A percentile compares a stretch with the other conserved stretches of the same genome.
These are phyloP conservation scores for Tinea semifulvella DNA, from an alignment of 2,888 invertebrate genomes.

Conservation along the genomic window DNA sequence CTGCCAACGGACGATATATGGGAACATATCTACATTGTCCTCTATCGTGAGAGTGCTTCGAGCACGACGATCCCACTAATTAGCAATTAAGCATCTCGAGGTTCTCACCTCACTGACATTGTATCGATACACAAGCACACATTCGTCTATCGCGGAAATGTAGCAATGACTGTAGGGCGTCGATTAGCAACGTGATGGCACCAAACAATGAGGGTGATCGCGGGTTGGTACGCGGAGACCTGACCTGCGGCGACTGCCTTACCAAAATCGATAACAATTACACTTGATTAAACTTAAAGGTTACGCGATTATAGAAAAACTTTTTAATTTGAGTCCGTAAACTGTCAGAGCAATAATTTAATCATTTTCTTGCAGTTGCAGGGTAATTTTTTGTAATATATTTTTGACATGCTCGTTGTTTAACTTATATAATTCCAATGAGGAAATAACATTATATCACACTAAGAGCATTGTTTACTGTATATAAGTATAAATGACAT, in stretches of 20 bases:
- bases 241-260: constrained; percentile 18
- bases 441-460: too few species aligned
- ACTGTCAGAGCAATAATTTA: neutral
- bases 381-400: too few species aligned
- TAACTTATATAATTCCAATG: too few species aligned
- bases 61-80: constrained; percentile 22
- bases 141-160: constrained; percentile 43
- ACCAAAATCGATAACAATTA: constrained; percentile 44
- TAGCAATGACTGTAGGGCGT: constrained; percentile 40
- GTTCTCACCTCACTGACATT: neutral
- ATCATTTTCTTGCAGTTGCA: too few species aligned
- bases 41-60: constrained; percentile 26
- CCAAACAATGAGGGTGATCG: constrained; percentile 63
- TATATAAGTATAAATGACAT: too few species aligned
- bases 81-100: neutral
- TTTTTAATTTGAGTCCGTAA: neutral
- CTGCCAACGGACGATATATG: constrained; percentile 57
- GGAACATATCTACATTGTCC: constrained; percentile 58
- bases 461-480: too few species aligned
- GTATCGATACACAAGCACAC: constrained; percentile 27
- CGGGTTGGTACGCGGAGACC: constrained; percentile 53
- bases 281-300: constrained; percentile 18
- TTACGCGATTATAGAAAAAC: neutral
- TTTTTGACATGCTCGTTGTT: too few species aligned
- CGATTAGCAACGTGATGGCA: constrained; percentile 52